These are phyloP conservation scores for Colius striatus DNA, from an alignment of 2,113 vertebrate species.

Conservation along the genomic window DNA sequence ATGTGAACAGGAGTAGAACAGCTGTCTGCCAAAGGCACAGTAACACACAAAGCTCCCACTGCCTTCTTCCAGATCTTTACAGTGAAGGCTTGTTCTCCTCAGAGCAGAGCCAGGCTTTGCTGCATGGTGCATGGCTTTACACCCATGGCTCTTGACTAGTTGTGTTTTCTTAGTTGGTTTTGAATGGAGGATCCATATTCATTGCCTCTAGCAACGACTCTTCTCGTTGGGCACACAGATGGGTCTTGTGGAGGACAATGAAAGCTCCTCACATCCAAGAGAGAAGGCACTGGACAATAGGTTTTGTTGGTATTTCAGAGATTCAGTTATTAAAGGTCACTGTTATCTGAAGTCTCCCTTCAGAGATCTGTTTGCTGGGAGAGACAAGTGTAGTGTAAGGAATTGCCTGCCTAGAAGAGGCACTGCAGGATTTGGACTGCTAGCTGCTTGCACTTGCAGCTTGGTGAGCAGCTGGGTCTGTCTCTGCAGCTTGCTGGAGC, in stretches of 20 bases:
- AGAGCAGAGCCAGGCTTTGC: not conserved
- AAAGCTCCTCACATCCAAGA: not conserved
- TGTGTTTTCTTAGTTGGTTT: not conserved
- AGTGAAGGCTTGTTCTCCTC: not conserved
- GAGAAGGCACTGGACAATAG: rapidly evolving
- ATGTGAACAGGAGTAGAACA: slow-evolving; percentile 54
- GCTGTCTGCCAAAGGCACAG: slow-evolving; percentile 78
- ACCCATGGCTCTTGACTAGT: not conserved
- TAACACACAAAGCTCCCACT: slow-evolving; percentile 68
- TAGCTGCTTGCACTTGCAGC: not conserved
- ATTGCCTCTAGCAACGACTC: not conserved
- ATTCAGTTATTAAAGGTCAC: not conserved
- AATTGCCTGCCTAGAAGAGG: not conserved
- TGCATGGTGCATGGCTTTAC: not conserved
- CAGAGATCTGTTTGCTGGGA: not conserved
- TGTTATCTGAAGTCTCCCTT: not conserved
- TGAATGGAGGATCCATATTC: not conserved
- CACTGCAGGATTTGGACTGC: not conserved
- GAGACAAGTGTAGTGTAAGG: not conserved
- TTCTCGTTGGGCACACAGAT: not conserved
- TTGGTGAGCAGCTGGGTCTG: not conserved
- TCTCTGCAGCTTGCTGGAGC: not conserved
- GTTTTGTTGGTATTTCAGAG: not conserved
- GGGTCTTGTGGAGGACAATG: slow-evolving; percentile 10
- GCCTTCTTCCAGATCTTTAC: not conserved